Conservation (phyloP, 2,797 vertebrate genomes). For the Hydrophis major region DNA sequence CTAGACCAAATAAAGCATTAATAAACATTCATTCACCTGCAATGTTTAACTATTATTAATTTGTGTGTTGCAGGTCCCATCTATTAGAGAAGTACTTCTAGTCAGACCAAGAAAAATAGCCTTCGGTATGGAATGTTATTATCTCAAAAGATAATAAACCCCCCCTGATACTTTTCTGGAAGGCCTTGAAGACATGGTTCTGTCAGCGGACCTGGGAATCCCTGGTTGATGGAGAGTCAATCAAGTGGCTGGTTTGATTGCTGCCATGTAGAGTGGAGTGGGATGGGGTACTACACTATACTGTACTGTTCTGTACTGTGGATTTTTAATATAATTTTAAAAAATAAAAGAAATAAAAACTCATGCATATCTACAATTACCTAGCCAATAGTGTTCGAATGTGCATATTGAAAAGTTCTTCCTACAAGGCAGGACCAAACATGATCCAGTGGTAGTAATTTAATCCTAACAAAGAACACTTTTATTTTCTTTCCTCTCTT, state of each 20-base stretch:
- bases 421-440: not conserved
- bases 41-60: not conserved
- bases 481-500: not conserved
- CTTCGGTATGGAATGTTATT: not conserved
- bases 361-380: not conserved
- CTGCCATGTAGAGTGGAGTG: not conserved
- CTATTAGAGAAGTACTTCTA: not conserved
- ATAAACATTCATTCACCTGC: not conserved
- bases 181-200: not conserved
- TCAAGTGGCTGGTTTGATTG: not conserved
- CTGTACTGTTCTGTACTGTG: no score
- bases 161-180: not conserved
- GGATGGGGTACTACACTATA: not conserved
- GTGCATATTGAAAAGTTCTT: not conserved
- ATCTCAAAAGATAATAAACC: not conserved
- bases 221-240: no score
- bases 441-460: not conserved
- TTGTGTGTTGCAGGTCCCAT: not conserved
- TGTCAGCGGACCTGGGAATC: not conserved
- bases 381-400: not conserved
- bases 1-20: not conserved
- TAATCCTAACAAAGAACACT: not conserved
- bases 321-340: not conserved
- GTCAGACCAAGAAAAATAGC: not conserved
- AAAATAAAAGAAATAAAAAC: not conserved